Percentiles rank a stretch among this genome's conserved stretches.
Conservation (phyloP, 2,113 vertebrate genomes). For the Climacteris rufus region DNA sequence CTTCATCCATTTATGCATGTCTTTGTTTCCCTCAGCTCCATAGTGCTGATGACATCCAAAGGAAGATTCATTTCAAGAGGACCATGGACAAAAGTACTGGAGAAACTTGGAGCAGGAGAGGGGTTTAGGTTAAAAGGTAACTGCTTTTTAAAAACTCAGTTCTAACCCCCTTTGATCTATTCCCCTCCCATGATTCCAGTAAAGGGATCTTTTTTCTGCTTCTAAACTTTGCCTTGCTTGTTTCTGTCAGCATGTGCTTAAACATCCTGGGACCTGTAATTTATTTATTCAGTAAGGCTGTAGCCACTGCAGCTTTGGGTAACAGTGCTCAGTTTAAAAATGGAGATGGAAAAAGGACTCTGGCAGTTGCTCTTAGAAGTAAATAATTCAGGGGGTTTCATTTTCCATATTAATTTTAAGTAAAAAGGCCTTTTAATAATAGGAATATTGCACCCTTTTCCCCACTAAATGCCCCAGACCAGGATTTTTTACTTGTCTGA, state of each 20-base stretch:
- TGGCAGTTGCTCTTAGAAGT: not conserved
- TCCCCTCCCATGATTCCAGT: not conserved
- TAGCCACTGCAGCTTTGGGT: not conserved
- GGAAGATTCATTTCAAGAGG: constrained; percentile 82
- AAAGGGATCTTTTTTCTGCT: not conserved
- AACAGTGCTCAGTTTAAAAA: not conserved
- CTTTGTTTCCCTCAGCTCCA: constrained; percentile 73
- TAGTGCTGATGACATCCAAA: constrained; percentile 89
- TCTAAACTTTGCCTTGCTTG: not conserved
- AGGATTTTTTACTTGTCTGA: not conserved
- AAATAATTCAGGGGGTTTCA: not conserved
- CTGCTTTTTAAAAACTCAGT: not conserved
- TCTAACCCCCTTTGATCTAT: not conserved
- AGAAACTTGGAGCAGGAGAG: constrained; percentile 80
- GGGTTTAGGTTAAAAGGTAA: constrained; percentile 86
- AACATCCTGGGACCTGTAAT: not conserved
- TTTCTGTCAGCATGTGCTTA: not conserved
- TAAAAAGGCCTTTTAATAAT: not conserved
- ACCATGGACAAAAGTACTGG: constrained; percentile 85
- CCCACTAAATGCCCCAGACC: not conserved
- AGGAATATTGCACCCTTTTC: not conserved
- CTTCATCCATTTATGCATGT: not conserved
- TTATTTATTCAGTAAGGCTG: not conserved
- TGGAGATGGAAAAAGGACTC: not conserved
- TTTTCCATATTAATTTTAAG: not conserved